Conservation (phyloP, 2,888 invertebrate species). For the Limnephilus lunatus region DNA sequence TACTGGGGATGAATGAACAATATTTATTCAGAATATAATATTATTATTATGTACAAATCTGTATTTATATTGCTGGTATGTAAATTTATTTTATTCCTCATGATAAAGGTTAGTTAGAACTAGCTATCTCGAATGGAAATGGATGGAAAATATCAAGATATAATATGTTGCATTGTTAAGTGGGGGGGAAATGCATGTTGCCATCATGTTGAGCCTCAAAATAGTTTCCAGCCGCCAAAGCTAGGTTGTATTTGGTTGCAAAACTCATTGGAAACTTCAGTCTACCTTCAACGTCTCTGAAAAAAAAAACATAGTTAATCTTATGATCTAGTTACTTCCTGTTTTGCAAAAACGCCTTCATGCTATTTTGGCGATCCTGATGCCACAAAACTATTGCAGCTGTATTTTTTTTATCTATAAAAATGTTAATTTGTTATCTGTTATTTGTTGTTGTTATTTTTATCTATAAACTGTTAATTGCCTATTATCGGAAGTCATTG, state of each 20-base stretch:
- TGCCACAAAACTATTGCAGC: no score
- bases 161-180: not conserved
- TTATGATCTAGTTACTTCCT: not conserved
- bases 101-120: not conserved
- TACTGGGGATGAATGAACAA: not conserved
- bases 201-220: slow-evolving; percentile 70
- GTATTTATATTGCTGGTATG: not conserved
- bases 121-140: not conserved
- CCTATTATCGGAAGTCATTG: not conserved
- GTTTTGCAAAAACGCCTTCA: not conserved
- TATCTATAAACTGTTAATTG: no score
- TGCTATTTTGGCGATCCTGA: not conserved
- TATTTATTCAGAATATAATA: not conserved
- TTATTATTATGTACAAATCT: not conserved
- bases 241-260: slow-evolving; percentile 70
- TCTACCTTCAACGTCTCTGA: slow-evolving; percentile 73
- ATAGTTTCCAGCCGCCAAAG: slow-evolving; percentile 71
- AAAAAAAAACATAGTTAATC: slow-evolving; percentile 61
- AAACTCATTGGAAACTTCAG: slow-evolving; percentile 72
- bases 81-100: not conserved
- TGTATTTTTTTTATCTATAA: no score
- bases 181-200: not conserved
- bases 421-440: no score
- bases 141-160: not conserved
- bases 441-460: no score